phyloP scores from a whole-genome alignment of 2,113 vertebrate genomes.

The Oreochromis spilurus region DNA sequence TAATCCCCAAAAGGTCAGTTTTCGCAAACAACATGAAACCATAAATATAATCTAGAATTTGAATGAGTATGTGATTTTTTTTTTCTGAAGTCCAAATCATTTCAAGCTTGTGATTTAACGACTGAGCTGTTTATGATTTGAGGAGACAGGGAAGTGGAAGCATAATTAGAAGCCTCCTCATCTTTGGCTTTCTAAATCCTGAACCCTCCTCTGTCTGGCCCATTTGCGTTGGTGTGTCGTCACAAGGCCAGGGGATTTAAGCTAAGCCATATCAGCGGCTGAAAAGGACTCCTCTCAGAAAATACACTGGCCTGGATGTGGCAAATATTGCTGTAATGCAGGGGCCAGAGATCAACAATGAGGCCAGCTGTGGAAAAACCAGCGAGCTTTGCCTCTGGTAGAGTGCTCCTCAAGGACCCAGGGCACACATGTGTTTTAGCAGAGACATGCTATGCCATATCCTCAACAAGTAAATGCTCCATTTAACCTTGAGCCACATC shows the following conservation, averaged over 20 bases:
- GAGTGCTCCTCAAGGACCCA: conserved; percentile 34
- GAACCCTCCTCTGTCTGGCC: conserved; percentile 19
- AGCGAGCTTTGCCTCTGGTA: conserved; percentile 21
- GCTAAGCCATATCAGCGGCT: conserved; percentile 49
- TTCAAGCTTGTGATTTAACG: background rate
- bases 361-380: conserved; percentile 25
- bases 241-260: conserved; percentile 48
- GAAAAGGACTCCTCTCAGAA: conserved; percentile 42
- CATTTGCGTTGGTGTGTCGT: conserved; percentile 40
- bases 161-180: conserved; percentile 19
- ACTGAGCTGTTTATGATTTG: background rate
- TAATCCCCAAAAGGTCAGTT: conserved; percentile 8
- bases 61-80: background rate
- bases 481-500: conserved; percentile 28
- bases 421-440: conserved; percentile 29
- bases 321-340: conserved; percentile 42
- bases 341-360: conserved; percentile 46
- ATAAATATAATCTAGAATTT: background rate
- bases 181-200: conserved; percentile 22
- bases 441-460: conserved; percentile 20
- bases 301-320: conserved; percentile 43
- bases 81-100: background rate
- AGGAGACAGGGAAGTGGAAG: background rate
- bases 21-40: background rate
- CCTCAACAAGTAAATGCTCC: conserved; percentile 11